Evolutionary conservation across 2,113 vertebrate genomes (phyloP).

Genomic region (Proteles cristata): DNA sequence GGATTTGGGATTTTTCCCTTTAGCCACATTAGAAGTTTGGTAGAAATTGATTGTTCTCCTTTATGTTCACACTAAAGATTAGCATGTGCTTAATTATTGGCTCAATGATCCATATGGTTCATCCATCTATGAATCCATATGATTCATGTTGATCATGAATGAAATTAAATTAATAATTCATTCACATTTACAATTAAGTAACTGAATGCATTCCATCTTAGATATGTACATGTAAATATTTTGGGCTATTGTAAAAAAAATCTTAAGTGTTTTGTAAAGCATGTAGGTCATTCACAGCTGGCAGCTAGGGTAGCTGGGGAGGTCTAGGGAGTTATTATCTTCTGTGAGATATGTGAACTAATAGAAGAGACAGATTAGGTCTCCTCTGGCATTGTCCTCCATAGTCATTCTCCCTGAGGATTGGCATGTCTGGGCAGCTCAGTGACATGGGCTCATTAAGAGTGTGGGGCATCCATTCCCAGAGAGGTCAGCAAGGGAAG

Average conservation of each 20-base stretch:
- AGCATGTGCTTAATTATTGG: not conserved
- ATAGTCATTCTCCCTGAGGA: no score
- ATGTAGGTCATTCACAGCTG: not conserved
- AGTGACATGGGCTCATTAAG: no score
- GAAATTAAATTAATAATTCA: not conserved
- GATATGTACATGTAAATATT: not conserved
- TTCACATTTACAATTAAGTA: not conserved
- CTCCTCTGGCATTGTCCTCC: not conserved
- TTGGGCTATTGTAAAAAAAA: not conserved
- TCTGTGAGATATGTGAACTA: not conserved
- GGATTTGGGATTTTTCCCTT: not conserved
- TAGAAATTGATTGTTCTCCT: not conserved
- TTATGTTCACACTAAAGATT: not conserved
- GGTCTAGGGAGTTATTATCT: not conserved
- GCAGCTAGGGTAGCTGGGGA: not conserved
- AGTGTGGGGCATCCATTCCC: no score
- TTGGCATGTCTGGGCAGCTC: no score
- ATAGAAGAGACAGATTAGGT: not conserved
- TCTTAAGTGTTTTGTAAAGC: not conserved
- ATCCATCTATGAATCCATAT: no score
- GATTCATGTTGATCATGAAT: not conserved
- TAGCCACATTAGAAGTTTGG: not conserved
- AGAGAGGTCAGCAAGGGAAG: no score
- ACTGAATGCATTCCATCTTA: not conserved
- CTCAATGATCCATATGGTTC: not conserved